Conservation (phyloP, 2,888 invertebrate species). For the Parnassius orleans region DNA sequence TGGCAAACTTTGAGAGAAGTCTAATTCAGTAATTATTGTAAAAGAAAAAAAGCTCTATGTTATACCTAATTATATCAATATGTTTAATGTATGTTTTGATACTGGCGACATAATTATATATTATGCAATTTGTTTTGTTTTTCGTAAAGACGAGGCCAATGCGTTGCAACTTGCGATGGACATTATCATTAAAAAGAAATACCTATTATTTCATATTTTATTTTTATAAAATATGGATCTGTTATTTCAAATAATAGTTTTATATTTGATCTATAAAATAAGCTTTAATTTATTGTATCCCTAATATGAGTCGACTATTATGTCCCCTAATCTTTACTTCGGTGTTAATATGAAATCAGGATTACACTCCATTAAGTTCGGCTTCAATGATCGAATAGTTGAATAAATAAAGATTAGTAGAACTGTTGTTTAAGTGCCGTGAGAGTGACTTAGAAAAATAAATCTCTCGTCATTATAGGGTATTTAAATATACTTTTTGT, state of each 20-base stretch:
- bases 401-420: conserved; percentile 76
- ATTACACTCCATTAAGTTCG: conserved; percentile 72
- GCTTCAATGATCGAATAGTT: conserved; percentile 56
- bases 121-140: too few species aligned
- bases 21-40: too few species aligned
- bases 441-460: conserved; percentile 54
- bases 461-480: conserved; percentile 35
- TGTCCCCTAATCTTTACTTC: conserved; percentile 60
- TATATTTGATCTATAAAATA: conserved; percentile 5
- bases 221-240: not conserved
- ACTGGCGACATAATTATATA: too few species aligned
- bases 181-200: too few species aligned
- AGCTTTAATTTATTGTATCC: conserved; percentile 13
- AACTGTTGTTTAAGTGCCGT: conserved; percentile 64
- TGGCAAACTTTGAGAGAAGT: too few species aligned
- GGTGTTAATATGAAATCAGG: conserved; percentile 69
- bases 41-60: too few species aligned
- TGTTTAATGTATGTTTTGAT: too few species aligned
- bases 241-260: not conserved
- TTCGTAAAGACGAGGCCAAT: too few species aligned
- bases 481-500: conserved; percentile 13
- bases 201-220: too few species aligned
- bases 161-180: too few species aligned
- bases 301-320: conserved; percentile 42
- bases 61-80: too few species aligned